A percentile compares a stretch with the other conserved stretches of the same genome.
phyloP scores from a whole-genome alignment of 2,797 vertebrate species.

The Euthynnus affinis region DNA sequence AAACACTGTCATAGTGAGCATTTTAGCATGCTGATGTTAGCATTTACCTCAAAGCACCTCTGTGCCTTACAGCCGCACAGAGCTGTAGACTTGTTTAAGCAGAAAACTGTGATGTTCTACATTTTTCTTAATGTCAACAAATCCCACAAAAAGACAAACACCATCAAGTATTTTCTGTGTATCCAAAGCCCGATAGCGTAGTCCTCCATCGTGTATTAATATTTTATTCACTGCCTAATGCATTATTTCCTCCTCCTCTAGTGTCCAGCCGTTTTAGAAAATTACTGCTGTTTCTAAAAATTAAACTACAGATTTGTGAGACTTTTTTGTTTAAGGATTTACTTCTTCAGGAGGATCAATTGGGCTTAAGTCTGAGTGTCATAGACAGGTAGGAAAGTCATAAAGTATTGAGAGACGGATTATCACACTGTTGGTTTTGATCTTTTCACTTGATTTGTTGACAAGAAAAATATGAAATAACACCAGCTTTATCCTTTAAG shows the following conservation, averaged over 20 bases:
- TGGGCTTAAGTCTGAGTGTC: background rate
- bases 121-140: conserved; percentile 1
- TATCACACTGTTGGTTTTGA: background rate
- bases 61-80: background rate
- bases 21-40: background rate
- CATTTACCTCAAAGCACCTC: background rate
- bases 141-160: background rate
- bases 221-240: background rate
- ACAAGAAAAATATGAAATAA: conserved; percentile 24
- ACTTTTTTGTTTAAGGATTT: background rate
- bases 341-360: conserved; percentile 1
- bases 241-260: background rate
- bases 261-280: conserved; percentile 1
- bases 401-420: background rate
- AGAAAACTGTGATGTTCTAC: background rate
- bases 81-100: background rate
- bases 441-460: conserved; percentile 26
- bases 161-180: background rate
- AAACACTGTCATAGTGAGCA: too few species aligned
- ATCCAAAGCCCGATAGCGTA: background rate
- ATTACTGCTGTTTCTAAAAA: conserved; percentile 12
- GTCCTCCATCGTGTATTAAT: conserved; percentile 1
- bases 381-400: background rate
- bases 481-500: background rate
- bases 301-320: background rate